Evolutionary conservation across 2,888 invertebrate species (phyloP).

Genomic region (Eupithecia insigniata): DNA sequence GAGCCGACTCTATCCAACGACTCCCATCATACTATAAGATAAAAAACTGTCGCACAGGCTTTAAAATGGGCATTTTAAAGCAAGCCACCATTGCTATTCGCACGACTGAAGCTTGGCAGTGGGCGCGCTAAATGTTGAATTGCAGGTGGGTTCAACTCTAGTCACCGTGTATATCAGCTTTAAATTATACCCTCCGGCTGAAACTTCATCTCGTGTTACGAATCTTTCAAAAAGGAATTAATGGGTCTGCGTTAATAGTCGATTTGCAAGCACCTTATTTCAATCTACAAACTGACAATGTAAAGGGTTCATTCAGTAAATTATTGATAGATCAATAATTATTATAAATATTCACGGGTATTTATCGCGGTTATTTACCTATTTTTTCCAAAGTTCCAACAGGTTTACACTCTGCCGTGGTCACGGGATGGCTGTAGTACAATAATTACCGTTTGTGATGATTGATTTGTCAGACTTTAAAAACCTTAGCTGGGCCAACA

Average conservation of each 20-base stretch:
- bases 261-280: constrained; percentile 21
- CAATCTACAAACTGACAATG: not conserved
- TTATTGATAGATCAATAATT: not conserved
- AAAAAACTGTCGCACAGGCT: not conserved
- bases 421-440: no score
- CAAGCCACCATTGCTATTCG: not conserved
- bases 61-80: no score
- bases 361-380: no score
- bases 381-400: no score
- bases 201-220: constrained; percentile 69
- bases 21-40: no score
- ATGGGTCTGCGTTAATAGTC: constrained; percentile 46
- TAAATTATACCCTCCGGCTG: constrained; percentile 73
- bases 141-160: not conserved
- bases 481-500: not conserved
- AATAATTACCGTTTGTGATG: no score
- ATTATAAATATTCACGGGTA: no score
- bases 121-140: not conserved
- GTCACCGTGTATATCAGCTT: not conserved
- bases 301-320: not conserved
- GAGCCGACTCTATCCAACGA: no score
- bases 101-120: not conserved
- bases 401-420: no score
- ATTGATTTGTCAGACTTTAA: not conserved
- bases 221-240: constrained; percentile 62